These are phyloP conservation scores for Corapipo altera DNA, from an alignment of 2,113 vertebrate species.

Conservation along the genomic window DNA sequence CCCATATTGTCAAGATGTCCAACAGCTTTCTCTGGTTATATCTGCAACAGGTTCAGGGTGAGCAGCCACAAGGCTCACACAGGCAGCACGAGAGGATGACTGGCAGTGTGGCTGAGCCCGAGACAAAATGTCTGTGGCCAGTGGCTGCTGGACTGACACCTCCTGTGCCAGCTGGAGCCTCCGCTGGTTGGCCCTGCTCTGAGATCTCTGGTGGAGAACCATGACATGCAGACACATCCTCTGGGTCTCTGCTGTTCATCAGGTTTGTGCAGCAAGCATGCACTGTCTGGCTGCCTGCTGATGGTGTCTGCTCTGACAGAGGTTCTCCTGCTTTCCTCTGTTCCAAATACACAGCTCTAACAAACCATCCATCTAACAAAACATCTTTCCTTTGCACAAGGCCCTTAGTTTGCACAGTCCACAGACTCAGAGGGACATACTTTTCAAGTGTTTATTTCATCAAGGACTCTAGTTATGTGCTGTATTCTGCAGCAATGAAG, in stretches of 20 bases:
- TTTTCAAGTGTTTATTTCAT: not conserved
- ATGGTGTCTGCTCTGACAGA: not conserved
- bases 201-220: not conserved
- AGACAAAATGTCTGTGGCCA: not conserved
- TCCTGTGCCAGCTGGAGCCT: not conserved
- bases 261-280: not conserved
- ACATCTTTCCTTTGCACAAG: not conserved
- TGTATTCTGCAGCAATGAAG: not conserved
- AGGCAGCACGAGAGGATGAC: rapidly evolving
- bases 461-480: not conserved
- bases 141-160: not conserved
- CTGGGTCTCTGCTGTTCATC: not conserved
- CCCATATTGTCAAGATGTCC: not conserved
- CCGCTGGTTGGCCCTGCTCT: too few species aligned
- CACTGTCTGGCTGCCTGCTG: not conserved
- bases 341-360: not conserved
- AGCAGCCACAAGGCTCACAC: rapidly evolving
- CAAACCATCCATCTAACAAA: not conserved
- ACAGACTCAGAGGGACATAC: not conserved
- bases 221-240: not conserved
- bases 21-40: not conserved
- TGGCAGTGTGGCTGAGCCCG: not conserved
- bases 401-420: not conserved
- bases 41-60: rapidly evolving
- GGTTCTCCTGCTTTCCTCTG: not conserved